Conservation (phyloP, 92 coral and sea anemone genomes). For the Anthopleura xanthogrammica region DNA sequence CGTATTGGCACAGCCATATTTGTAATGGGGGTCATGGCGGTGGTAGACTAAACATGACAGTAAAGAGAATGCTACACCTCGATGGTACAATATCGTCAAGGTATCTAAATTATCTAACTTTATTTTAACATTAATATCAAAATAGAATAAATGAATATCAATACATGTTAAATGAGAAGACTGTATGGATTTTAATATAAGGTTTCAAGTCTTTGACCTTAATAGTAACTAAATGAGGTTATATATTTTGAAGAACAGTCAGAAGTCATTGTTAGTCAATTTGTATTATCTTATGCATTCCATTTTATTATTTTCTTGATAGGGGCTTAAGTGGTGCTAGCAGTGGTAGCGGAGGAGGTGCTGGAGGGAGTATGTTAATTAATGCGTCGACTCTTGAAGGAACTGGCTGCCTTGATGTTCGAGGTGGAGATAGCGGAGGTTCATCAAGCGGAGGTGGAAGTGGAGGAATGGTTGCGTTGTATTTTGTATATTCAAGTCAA, state of each 20-base stretch:
- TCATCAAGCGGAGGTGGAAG: slow-evolving; percentile 95
- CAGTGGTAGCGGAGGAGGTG: slow-evolving; percentile 85
- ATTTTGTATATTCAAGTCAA: slow-evolving; percentile 60
- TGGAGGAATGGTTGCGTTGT: slow-evolving; percentile 88
- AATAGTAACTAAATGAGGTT: no score
- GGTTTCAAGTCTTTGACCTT: no score
- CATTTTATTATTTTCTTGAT: slow-evolving; percentile 20
- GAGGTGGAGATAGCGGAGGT: slow-evolving; percentile 88
- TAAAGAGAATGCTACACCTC: slow-evolving; percentile 51
- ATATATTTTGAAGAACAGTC: no score
- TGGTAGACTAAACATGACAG: slow-evolving; percentile 60
- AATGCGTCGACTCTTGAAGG: slow-evolving; percentile 65
- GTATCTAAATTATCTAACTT: slow-evolving; percentile 2
- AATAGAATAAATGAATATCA: no score
- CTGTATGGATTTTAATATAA: no score
- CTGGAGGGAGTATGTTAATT: slow-evolving; percentile 82
- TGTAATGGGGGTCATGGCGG: slow-evolving; percentile 82
- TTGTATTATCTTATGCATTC: no score
- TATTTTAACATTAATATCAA: no score
- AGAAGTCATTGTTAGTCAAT: no score
- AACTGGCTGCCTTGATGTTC: slow-evolving; percentile 64
- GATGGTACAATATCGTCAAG: slow-evolving; percentile 82
- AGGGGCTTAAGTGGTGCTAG: slow-evolving; percentile 50
- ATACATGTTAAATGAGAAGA: no score
- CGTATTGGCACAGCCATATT: slow-evolving; percentile 56